phyloP scores from a whole-genome alignment of 1,140 invertebrate genomes.

The Homarus americanus region DNA sequence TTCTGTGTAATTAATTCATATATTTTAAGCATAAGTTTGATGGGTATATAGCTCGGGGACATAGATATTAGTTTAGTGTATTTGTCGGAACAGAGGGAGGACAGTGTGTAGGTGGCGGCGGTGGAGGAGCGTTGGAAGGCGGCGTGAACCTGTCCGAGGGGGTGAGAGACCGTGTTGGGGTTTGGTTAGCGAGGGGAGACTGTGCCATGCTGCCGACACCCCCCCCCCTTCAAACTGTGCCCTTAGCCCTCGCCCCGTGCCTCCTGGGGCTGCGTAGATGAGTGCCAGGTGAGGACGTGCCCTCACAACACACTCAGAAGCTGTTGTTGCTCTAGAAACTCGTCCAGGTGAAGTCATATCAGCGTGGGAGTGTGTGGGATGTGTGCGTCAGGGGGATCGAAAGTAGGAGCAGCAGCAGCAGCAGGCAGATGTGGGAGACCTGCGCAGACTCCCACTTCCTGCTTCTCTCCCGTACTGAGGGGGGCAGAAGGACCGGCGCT shows the following conservation, averaged over 20 bases:
- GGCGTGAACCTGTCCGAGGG: neutral
- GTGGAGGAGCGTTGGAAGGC: neutral
- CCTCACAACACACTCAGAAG: neutral
- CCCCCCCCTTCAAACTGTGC: neutral
- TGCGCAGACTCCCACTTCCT: slow-evolving; percentile 15
- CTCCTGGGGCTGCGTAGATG: neutral
- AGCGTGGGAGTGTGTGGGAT: neutral
- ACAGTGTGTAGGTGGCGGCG: neutral
- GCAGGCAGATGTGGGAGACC: neutral
- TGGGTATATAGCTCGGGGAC: too few relatives aligned
- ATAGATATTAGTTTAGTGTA: too few relatives aligned
- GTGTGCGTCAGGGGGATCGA: neutral
- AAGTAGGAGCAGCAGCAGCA: neutral
- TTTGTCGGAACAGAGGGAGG: neutral
- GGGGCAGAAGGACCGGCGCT: neutral
- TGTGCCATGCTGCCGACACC: neutral
- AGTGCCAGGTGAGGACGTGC: neutral
- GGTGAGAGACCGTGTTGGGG: neutral
- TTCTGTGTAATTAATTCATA: too few relatives aligned
- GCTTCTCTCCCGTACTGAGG: neutral
- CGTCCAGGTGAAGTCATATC: neutral
- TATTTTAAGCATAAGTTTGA: too few relatives aligned
- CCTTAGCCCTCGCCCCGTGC: neutral
- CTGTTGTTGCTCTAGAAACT: neutral
- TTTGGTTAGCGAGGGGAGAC: slow-evolving; percentile 12